phyloP scores from a whole-genome alignment of 2,797 vertebrate species.

The Bryconaethiops microstoma region DNA sequence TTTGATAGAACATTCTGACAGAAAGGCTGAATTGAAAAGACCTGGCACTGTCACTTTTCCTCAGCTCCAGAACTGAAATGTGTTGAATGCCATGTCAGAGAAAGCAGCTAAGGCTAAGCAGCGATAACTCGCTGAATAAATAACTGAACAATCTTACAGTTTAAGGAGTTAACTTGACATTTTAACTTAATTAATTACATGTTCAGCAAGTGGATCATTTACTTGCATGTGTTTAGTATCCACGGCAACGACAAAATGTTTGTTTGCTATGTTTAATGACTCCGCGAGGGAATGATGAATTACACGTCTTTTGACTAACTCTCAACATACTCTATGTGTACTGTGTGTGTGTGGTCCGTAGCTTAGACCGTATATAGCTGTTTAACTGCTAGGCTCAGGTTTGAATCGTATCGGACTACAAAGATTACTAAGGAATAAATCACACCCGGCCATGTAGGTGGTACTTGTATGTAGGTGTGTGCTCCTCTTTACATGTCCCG shows the following conservation, averaged over 20 bases:
- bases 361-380: conserved; percentile 50
- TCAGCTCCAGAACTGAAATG: background rate
- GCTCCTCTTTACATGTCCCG: background rate
- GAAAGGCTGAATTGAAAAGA: background rate
- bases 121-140: background rate
- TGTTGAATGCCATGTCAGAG: no score
- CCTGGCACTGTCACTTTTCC: no score
- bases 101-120: background rate
- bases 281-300: background rate
- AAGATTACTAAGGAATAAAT: conserved; percentile 64
- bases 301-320: background rate
- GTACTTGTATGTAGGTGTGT: conserved; percentile 21
- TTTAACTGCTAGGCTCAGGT: conserved; percentile 46
- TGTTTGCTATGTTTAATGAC: conserved; percentile 3
- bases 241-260: background rate
- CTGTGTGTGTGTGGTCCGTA: conserved; percentile 52
- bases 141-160: background rate
- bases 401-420: conserved; percentile 62
- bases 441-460: conserved; percentile 13
- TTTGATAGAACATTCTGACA: no score
- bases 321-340: conserved; percentile 40
- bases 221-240: conserved; percentile 15
- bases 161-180: background rate
- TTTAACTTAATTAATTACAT: conserved; percentile 13
- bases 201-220: background rate